Evolutionary conservation across 2,888 invertebrate species (phyloP), one percentile per base, ranked within the genome.

Genomic region (Acronicta psi): DNA sequence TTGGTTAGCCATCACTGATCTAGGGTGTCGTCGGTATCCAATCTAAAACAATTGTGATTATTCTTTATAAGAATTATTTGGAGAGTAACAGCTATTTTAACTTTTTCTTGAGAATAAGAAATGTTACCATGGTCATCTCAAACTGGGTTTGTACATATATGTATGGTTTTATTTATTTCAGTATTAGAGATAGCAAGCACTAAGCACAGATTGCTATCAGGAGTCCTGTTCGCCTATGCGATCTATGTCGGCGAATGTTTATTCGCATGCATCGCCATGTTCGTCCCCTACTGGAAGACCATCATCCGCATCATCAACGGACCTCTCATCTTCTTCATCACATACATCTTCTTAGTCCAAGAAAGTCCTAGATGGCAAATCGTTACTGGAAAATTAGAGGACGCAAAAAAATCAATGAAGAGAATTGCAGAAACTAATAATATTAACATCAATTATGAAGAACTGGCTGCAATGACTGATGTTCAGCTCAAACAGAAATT

Each of bases 321-420:
- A 2, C 93, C 93, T 0, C 76, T 84, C 4, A 63, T 91, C 2
- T 46, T 91, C 31, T 88, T 87, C 58, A 50, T 92, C 8, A 61
- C 71, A 11, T 84, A 85, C 56, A 76, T 84, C 40, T 86, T 79
- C 51, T 18, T 91, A 1, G 37, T 91, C 9, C 77, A 79, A 40
- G 93, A 93, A 57, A 93, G 92, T 45, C 88, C 90, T 0, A 72
- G 93, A 61, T 93, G 93, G 93, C 87, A 85, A 53, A 83, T 93
- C 1, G 67, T 92, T 2, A 89, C 82, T 20, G 88, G 89, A 0
- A 90, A 84, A 77, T 73, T 80, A 0, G 80, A 85, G n/a, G 67
- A 83, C 55, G 92, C 88, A 0, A 90, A 89, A 49, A 63, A 76
- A 42, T 81, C 82, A 1, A 50, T 93, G 20, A 71, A 81, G 45